A percentile compares a stretch with the other conserved stretches of the same genome.
phyloP scores from a whole-genome alignment of 2,888 invertebrate species.

The Philereme vetulata region DNA sequence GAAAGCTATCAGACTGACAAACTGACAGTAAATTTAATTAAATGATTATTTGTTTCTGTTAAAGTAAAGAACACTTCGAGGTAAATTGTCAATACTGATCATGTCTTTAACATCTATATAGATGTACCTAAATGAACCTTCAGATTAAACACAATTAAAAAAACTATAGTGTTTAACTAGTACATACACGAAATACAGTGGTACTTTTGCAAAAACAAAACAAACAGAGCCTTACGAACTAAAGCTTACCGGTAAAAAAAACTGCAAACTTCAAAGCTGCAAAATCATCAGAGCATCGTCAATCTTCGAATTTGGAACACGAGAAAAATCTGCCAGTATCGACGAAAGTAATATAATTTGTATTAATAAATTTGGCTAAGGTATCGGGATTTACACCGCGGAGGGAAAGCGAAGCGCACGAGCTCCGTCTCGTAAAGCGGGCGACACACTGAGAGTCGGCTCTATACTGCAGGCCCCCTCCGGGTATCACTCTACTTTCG shows the following conservation, averaged over 20 bases:
- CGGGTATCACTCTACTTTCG: conserved; percentile 78
- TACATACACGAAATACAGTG: background rate
- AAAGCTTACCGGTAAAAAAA: conserved; percentile 54
- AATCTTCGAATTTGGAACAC: conserved; percentile 41
- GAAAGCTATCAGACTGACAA: no score
- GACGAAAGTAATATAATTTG: conserved; percentile 29
- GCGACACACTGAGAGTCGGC: conserved; percentile 65
- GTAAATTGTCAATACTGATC: no score
- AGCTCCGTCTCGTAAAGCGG: conserved; percentile 65
- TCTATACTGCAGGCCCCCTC: conserved; percentile 67
- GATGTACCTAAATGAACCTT: background rate
- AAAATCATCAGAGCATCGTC: conserved; percentile 52
- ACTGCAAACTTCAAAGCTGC: conserved; percentile 44
- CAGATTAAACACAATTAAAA: background rate
- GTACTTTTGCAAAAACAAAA: conserved; percentile 3
- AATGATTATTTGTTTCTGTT: no score
- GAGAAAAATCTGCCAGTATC: conserved; percentile 40
- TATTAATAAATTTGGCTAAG: conserved; percentile 43
- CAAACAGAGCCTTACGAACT: conserved; percentile 11
- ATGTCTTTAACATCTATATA: no score
- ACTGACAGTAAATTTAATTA: no score
- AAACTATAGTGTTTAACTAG: background rate
- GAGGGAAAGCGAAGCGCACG: conserved; percentile 54
- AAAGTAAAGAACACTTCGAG: no score
- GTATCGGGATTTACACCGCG: conserved; percentile 44